Evolutionary conservation across 2,888 invertebrate species (phyloP).

Genomic region (Julus scandinavius): DNA sequence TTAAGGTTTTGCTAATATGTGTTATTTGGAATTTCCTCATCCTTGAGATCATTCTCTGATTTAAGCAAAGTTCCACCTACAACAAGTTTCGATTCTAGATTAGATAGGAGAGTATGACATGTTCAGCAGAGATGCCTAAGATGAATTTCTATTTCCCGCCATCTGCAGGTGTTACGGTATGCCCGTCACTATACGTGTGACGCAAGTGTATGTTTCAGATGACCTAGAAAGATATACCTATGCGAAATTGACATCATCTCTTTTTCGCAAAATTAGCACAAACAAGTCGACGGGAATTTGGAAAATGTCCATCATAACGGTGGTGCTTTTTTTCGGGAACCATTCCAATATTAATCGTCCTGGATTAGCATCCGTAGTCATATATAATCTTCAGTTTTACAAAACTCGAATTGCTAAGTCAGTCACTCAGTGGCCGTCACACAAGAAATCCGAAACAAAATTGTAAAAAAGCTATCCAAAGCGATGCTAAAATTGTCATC

Average conservation of each 20-base stretch:
- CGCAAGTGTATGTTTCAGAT: not conserved
- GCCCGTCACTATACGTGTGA: not conserved
- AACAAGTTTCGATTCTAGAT: no score
- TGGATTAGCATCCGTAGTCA: slow-evolving; percentile 40
- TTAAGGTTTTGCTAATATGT: no score
- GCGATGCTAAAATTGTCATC: slow-evolving; percentile 14
- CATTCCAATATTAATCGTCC: slow-evolving; percentile 9
- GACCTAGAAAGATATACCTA: not conserved
- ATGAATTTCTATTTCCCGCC: not conserved
- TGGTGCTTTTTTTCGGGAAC: not conserved
- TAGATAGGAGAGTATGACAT: no score
- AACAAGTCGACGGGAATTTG: not conserved
- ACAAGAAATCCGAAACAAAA: slow-evolving; percentile 39
- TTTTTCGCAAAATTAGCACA: not conserved
- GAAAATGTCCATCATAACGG: slow-evolving; percentile 24
- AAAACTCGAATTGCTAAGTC: slow-evolving; percentile 21
- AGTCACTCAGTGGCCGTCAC: slow-evolving; percentile 45
- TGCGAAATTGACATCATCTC: slow-evolving; percentile 3
- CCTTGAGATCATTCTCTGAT: not conserved
- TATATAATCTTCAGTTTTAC: slow-evolving; percentile 36
- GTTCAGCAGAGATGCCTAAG: not conserved
- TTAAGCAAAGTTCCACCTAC: not conserved
- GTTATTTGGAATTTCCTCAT: not conserved
- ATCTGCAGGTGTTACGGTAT: not conserved
- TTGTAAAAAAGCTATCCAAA: not conserved